Conservation (phyloP, 2,797 vertebrate species). For the Enteromius fasciolatus region DNA sequence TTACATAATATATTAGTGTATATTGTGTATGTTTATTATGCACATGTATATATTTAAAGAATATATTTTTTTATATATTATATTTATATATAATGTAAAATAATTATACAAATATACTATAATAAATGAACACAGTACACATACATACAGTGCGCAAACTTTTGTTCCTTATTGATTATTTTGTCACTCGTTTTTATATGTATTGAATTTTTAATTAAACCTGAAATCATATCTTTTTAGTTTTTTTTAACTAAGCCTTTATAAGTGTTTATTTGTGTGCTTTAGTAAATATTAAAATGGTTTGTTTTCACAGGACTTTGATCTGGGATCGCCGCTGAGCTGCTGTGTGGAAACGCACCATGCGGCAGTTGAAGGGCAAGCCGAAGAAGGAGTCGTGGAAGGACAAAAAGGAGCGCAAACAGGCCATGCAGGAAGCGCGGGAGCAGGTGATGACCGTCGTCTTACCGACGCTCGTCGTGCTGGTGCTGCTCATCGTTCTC, state of each 20-base stretch:
- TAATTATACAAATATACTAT: too few relatives aligned
- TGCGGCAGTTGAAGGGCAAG: conserved; percentile 98
- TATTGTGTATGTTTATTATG: too few relatives aligned
- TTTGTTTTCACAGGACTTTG: conserved; percentile 29
- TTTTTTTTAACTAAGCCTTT: neutral
- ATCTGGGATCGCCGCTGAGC: conserved; percentile 22
- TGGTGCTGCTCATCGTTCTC: conserved; percentile 90
- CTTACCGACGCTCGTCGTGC: conserved; percentile 87
- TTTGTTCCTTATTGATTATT: neutral
- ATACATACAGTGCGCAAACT: too few relatives aligned
- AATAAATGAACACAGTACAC: too few relatives aligned
- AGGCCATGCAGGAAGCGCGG: conserved; percentile 96
- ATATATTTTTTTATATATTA: too few relatives aligned
- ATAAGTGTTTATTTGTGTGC: neutral
- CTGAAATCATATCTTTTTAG: too few relatives aligned
- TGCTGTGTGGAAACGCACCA: conserved; percentile 62
- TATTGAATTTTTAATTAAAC: neutral
- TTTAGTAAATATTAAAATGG: neutral
- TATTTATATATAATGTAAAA: too few relatives aligned
- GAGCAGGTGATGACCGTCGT: conserved; percentile 93
- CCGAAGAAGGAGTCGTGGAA: conserved; percentile 94
- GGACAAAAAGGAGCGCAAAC: conserved; percentile 97
- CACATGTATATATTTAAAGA: neutral
- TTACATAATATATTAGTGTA: too few relatives aligned
- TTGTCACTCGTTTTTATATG: neutral